Base-by-base conservation (phyloP, 2,888 invertebrate species). In the Ceratothoa steindachneri region DNA sequence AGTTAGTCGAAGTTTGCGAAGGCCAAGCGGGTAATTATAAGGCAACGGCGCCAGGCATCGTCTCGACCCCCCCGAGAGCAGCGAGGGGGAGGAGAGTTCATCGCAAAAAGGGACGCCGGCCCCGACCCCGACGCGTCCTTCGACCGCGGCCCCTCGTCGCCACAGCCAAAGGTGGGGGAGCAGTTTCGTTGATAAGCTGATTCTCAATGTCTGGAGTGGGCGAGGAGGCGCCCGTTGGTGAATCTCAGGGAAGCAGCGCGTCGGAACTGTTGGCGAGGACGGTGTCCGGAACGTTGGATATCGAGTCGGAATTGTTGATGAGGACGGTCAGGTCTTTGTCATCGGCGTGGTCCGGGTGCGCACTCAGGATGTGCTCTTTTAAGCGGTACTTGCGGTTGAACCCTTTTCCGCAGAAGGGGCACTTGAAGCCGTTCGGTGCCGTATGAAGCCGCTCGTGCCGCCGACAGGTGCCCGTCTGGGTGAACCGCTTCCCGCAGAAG, bases 391-490 rank as follows among this genome's bases (percentile, higher is more conserved):
- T 79, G 70, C 79, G 75, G 72, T 79, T 79, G 69, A 79, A 79
- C 24, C 79, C 79, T 30, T 79, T 79, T 69, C 76, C 76, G 66
- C 79, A 79, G 72, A 79, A 73, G 52, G 79, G 79, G 53, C 79
- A 79, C 70, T 79, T 79, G 76, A 79, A 79, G 74, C 79, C 73
- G 76, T 79, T 79, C 64, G 79, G 79, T 4, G 79, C 79, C 1
- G 79, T 79, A 68, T 79, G 79, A 29, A 79, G 79, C 60, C 79
- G 71, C 70, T 76, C 79, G 66, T 79, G 79, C n/a, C 79, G 71
- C 27, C 79, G 65, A 71, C 79, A 79, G 53, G 79, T 79, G 55
- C 79, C 79, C 30, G 79, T 79, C 70, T 79, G 78, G 4, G 78
- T 78, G 74, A 79, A 79, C 29, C 79, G 69, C 65, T 79, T 79